Evolutionary conservation across 1,140 invertebrate species (phyloP), one percentile per base, ranked within the genome.

Genomic region (Nasonia vitripennis): DNA sequence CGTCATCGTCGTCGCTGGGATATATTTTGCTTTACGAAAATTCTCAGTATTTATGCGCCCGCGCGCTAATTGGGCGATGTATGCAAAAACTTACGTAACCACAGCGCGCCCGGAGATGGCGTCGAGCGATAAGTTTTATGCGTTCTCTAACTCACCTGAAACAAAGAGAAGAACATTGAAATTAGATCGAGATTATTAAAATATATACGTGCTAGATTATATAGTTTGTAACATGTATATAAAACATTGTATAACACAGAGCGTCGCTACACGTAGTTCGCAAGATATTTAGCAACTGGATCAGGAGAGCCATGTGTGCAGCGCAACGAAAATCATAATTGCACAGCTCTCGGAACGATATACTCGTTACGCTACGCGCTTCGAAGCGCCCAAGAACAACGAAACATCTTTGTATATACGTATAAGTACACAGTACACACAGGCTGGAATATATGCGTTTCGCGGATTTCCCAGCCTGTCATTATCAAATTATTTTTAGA

Each of bases 341-440:
- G 78, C 62, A 27, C 1, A 79, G n/a, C 78, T 62, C 78, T 37
- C 14, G 9, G 17, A 79, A 51, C 78, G 51, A 79, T 79, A 67
- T 79, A 23, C 62, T 48, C 78, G 78, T 79, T 79, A 79, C 78
- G 78, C 78, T 79, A 79, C 78, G 31, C 78, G 78, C 78, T 79
- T 79, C 78, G n/a, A 79, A 79, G 55, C n/a, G 2, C 9, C 12
- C n/a, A 37, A 79, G 78, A 20, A 67, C 77, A 37, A 78, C 51
- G 77, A 78, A 78, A 78, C 51, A 31, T 78, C 17, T 78, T 74
- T 74, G 31, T 74, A 20, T 74, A 20, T n/a, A 17, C 14, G 11
- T 34, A 34, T 12, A 73, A 11, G 11, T 9, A 14, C 20, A 75
- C 9, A 27, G 2, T 6, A 41, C n/a, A 20, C 48, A 14, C 27